Conservation (phyloP, 2,888 invertebrate species). For the Euclidia mi region DNA sequence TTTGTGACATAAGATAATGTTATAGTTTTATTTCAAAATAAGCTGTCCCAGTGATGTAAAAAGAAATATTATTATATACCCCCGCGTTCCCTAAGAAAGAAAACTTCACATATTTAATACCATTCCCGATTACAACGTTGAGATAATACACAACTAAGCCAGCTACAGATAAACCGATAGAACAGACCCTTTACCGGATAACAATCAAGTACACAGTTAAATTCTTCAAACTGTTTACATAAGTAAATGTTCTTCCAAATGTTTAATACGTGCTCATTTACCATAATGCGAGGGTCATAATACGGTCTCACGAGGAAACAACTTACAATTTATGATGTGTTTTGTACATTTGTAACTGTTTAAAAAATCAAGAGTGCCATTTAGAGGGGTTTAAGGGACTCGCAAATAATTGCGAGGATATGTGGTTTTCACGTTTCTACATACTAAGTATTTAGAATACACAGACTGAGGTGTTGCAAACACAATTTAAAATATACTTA, state of each 20-base stretch:
- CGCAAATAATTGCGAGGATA: too few relatives aligned
- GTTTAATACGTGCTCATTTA: conserved; percentile 5
- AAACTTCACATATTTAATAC: too few relatives aligned
- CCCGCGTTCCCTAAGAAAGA: too few relatives aligned
- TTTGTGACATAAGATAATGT: too few relatives aligned
- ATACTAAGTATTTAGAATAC: too few relatives aligned
- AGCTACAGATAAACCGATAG: conserved; percentile 1
- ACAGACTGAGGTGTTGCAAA: too few relatives aligned
- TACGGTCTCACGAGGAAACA: background rate
- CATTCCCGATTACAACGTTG: background rate
- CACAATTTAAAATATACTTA: too few relatives aligned
- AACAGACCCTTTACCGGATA: conserved; percentile 6
- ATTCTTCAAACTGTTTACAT: conserved; percentile 6
- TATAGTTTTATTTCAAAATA: too few relatives aligned
- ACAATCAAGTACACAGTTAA: conserved; percentile 6
- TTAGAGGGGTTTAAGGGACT: too few relatives aligned
- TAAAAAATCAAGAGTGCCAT: conserved; percentile 3
- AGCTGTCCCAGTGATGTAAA: too few relatives aligned
- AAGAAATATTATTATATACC: too few relatives aligned
- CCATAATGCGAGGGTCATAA: conserved; percentile 8
- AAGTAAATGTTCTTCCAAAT: conserved; percentile 12
- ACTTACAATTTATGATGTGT: background rate
- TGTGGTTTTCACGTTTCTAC: too few relatives aligned
- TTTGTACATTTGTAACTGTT: background rate
- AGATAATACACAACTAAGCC: conserved; percentile 2